A percentile compares a stretch with the other conserved stretches of the same genome.
These are phyloP conservation scores for Zaprionus taronus DNA, from an alignment of 1,140 invertebrate species.

Conservation along the genomic window DNA sequence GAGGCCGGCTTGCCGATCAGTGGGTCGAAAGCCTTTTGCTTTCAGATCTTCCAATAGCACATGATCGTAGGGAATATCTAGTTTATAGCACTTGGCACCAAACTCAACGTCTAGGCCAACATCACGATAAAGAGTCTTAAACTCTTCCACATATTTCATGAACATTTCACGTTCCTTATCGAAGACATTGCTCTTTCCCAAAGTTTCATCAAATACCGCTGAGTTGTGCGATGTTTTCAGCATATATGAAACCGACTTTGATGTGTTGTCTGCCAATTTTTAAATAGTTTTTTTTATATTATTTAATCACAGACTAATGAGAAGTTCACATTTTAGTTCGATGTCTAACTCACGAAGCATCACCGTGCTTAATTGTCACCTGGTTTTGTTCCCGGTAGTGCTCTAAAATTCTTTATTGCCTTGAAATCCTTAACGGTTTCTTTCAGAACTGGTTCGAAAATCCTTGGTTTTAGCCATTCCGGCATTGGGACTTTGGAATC, in stretches of 20 bases:
- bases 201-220: slow-evolving; percentile 33
- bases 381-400: slow-evolving; percentile 46
- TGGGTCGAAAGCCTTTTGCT: slow-evolving; percentile 78
- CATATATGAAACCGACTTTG: slow-evolving; percentile 55
- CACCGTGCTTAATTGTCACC: slow-evolving; percentile 76
- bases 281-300: not conserved
- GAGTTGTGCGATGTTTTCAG: slow-evolving; percentile 58
- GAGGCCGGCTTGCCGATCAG: slow-evolving; percentile 85
- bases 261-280: slow-evolving; percentile 38
- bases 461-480: slow-evolving; percentile 84
- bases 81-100: slow-evolving; percentile 60
- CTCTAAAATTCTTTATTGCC: slow-evolving; percentile 51
- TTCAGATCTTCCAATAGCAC: slow-evolving; percentile 86
- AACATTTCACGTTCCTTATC: slow-evolving; percentile 65
- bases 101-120: slow-evolving; percentile 69
- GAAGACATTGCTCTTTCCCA: slow-evolving; percentile 48
- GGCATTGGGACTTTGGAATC: slow-evolving; percentile 34
- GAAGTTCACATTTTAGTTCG: slow-evolving; percentile 26
- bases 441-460: slow-evolving; percentile 82
- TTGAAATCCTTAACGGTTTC: slow-evolving; percentile 68
- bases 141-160: slow-evolving; percentile 57
- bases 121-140: slow-evolving; percentile 67
- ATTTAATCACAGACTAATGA: not conserved
- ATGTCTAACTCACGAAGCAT: slow-evolving; percentile 67
- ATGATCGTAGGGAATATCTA: slow-evolving; percentile 43